Evolutionary conservation across 1,140 invertebrate genomes (phyloP), one percentile per base, ranked within the genome.

Genomic region (Drosophila watanabei): DNA sequence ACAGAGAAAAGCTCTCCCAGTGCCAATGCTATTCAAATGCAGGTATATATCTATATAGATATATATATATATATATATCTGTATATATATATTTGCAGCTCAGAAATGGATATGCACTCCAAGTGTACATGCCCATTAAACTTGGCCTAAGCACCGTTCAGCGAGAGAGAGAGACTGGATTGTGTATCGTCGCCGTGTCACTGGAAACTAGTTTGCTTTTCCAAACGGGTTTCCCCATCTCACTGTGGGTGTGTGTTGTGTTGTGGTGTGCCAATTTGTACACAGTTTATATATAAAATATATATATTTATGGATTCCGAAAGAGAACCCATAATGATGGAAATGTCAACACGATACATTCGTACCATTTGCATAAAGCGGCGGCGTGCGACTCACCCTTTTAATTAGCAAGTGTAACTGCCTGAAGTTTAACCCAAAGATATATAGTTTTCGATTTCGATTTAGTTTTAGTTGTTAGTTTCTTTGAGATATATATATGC

Each of bases 191-290:
- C 24, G 68, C 37, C 30, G 20, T 51, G 80, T 71, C 85, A 88
- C 76, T 57, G 80, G 76, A 87, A 88, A 83, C 71, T 70, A 58
- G 71, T 88, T 88, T 73, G 52, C 48, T 63, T 68, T 79, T 69
- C 39, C 64, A 83, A 88, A 83, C 84, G 62, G 66, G 83, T 87
- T 87, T 88, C 52, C 70, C 71, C 69, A 43, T 66, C 66, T 54
- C 66, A 45, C 37, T 18, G 43, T 59, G 60, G 66, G 78, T 66
- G 69, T 59, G 59, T 72, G 77, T 24, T 24, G 24, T 24, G 24
- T 24, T 24, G 24, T 63, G 69, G 49, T 63, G 77, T 64, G 56
- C 64, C 68, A 71, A 71, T 69, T 71, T 69, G 49, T 71, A 69
- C 54, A 24, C 35, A 20, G 35, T 37, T 24, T 24, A 16, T 37